Percentiles rank a stretch among this genome's conserved stretches.
phyloP scores from a whole-genome alignment of 2,113 vertebrate species.

The Otis tarda region DNA sequence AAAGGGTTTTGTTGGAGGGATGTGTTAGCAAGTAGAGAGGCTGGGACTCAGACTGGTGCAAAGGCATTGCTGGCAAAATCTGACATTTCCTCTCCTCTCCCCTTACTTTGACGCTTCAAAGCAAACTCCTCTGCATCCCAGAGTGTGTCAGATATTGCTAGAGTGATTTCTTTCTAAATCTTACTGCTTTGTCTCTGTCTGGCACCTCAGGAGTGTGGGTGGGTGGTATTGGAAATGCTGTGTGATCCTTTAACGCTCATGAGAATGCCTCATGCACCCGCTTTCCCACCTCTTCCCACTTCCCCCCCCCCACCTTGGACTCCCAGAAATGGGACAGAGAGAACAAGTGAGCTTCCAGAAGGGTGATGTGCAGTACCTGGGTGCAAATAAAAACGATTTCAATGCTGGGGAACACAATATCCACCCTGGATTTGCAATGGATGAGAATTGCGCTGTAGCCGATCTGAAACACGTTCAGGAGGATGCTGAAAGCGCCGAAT shows the following conservation, averaged over 20 bases:
- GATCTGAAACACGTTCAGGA: slow-evolving; percentile 79
- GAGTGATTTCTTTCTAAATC: background rate
- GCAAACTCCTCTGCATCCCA: background rate
- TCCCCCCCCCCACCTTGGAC: background rate
- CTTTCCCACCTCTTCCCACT: background rate
- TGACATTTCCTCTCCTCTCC: background rate
- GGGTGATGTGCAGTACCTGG: slow-evolving; percentile 75
- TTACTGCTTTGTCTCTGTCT: background rate
- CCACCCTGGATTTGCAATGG: slow-evolving; percentile 71
- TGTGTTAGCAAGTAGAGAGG: background rate
- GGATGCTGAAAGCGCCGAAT: slow-evolving; percentile 80
- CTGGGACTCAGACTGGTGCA: background rate
- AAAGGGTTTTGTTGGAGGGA: background rate
- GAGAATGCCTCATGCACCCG: background rate
- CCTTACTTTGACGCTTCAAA: background rate
- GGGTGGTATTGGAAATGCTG: background rate
- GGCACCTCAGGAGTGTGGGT: background rate
- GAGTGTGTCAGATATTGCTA: background rate
- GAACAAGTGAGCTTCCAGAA: background rate
- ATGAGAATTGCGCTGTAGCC: slow-evolving; percentile 73
- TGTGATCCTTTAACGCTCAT: background rate
- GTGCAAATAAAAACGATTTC: slow-evolving; percentile 80
- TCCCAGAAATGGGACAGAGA: background rate
- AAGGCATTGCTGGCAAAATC: background rate
- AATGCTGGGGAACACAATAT: slow-evolving; percentile 75